A percentile compares a stretch with the other conserved stretches of the same genome.
Conservation (phyloP, 2,888 invertebrate species). For the Monoplex corrugatus region DNA sequence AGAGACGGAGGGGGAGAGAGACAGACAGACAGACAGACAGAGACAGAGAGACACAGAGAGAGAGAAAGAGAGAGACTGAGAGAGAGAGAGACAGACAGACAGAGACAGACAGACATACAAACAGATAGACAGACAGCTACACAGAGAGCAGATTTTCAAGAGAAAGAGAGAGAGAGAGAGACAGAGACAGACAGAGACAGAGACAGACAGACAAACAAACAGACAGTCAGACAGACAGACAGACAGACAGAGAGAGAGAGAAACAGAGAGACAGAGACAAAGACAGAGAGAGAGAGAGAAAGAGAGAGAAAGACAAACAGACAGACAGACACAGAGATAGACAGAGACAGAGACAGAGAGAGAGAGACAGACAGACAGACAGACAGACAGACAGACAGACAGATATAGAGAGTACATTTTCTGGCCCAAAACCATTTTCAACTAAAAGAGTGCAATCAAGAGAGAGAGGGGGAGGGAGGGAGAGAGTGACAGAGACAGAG, state of each 20-base stretch:
- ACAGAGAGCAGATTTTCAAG: not conserved
- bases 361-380: no score
- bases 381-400: no score
- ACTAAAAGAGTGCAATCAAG: no score
- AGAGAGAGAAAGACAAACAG: no score
- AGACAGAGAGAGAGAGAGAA: no score
- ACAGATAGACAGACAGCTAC: not conserved
- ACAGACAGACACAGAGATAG: no score
- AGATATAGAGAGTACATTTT: no score
- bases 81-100: not conserved
- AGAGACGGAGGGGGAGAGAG: not conserved
- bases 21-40: conserved; percentile 6
- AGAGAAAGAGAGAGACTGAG: not conserved
- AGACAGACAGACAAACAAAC: not conserved
- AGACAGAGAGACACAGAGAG: not conserved
- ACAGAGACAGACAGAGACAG: not conserved
- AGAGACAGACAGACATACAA: no score
- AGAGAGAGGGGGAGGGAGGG: no score
- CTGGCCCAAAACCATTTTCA: no score
- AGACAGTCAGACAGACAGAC: not conserved
- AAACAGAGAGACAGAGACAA: not conserved
- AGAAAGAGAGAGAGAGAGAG: not conserved
- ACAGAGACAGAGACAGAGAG: no score
- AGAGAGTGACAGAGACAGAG: no score
- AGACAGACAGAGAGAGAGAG: not conserved